Evolutionary conservation across 2,113 vertebrate species (phyloP).

Genomic region (Capreolus pygargus): DNA sequence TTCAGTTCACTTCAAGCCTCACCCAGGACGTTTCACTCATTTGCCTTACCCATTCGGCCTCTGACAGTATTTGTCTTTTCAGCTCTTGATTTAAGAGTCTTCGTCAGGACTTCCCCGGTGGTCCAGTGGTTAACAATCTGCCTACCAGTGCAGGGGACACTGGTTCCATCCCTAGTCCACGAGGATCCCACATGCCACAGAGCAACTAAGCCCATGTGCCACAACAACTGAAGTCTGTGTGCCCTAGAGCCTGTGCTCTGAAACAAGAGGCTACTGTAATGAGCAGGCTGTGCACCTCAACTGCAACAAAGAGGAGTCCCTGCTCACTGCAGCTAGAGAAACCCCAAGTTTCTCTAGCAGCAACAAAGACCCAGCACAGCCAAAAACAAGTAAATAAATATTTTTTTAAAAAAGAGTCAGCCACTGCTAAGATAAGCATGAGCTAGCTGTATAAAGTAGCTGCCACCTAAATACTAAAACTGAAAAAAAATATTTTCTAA

Average conservation of each 20-base stretch:
- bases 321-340: rapidly evolving
- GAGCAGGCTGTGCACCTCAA: background rate
- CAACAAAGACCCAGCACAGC: background rate
- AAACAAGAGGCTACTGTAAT: background rate
- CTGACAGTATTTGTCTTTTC: background rate
- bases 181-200: background rate
- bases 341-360: background rate
- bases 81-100: background rate
- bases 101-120: background rate
- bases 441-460: background rate
- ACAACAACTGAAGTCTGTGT: background rate
- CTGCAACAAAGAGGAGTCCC: background rate
- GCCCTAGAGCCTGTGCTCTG: background rate
- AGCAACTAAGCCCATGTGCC: background rate
- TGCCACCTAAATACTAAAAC: background rate
- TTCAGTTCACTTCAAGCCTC: background rate
- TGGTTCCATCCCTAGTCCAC: background rate
- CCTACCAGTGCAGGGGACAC: background rate
- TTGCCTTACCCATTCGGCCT: background rate
- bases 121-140: background rate
- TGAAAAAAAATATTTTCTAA: background rate
- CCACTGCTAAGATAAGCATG: background rate
- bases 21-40: background rate
- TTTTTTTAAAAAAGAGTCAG: background rate
- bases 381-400: background rate